These are phyloP conservation scores for Heliothis virescens DNA, from an alignment of 1,140 invertebrate genomes.

Conservation along the genomic window DNA sequence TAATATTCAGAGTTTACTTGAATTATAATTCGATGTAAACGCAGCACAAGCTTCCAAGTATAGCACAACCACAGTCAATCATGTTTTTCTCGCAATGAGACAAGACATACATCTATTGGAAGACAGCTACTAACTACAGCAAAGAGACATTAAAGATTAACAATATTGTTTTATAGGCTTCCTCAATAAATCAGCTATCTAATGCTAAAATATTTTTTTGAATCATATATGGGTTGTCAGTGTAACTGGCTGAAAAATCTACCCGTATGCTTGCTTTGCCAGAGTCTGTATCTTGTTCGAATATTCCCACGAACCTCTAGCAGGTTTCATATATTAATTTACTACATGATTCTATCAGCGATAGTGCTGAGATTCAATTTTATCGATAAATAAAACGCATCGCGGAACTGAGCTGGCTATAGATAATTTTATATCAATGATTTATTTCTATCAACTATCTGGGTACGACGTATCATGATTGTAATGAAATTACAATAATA, in stretches of 20 bases:
- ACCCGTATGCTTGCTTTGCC: no score
- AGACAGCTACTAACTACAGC: slow-evolving; percentile 20
- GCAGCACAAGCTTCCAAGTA: slow-evolving; percentile 10
- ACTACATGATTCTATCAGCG: slow-evolving; percentile 26
- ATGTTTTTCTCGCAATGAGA: slow-evolving; percentile 20
- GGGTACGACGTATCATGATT: not conserved
- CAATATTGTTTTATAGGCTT: not conserved
- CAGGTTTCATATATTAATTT: not conserved
- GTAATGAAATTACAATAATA: slow-evolving; percentile 33
- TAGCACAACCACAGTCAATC: slow-evolving; percentile 3
- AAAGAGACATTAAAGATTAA: slow-evolving; percentile 2
- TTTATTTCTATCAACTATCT: slow-evolving; percentile 24
- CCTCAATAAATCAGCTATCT: not conserved
- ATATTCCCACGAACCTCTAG: not conserved
- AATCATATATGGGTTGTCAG: no score
- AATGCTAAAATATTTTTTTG: no score
- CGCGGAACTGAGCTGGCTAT: not conserved
- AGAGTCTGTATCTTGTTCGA: not conserved
- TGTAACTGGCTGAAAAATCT: no score
- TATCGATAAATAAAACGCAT: slow-evolving; percentile 28
- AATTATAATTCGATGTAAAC: slow-evolving; percentile 19
- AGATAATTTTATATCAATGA: not conserved
- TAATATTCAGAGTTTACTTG: not conserved
- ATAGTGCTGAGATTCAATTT: slow-evolving; percentile 33
- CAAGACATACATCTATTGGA: slow-evolving; percentile 17